Percentiles rank a stretch among this genome's conserved stretches.
These are phyloP conservation scores for Andricus curvator DNA, from an alignment of 2,888 invertebrate genomes.

Conservation along the genomic window DNA sequence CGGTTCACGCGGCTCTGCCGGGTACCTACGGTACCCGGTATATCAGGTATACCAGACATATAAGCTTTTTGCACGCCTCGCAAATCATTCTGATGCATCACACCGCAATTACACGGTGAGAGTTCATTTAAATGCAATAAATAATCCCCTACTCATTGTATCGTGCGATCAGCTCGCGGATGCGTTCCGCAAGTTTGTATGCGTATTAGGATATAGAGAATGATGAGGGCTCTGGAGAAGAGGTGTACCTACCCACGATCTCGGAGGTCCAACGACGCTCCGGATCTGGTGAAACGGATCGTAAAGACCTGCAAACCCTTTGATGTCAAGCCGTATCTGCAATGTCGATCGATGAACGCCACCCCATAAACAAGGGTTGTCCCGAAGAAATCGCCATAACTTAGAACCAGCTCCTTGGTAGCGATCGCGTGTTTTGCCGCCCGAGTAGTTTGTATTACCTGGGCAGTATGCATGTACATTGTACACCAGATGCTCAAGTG, in stretches of 20 bases:
- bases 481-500: constrained; percentile 8
- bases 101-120: constrained; percentile 76
- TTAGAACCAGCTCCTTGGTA: constrained; percentile 71
- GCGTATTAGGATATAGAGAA: constrained; percentile 15
- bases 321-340: constrained; percentile 74
- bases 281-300: constrained; percentile 16
- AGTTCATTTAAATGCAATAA: constrained; percentile 77
- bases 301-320: constrained; percentile 61
- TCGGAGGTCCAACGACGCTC: constrained; percentile 38
- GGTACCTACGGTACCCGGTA: constrained; percentile 35
- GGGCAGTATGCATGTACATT: constrained; percentile 15
- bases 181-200: constrained; percentile 20
- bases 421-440: constrained; percentile 73
- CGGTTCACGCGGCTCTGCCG: constrained; percentile 52
- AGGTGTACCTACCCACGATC: constrained; percentile 31
- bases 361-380: constrained; percentile 75
- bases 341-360: constrained; percentile 70
- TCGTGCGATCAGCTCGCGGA: constrained; percentile 59
- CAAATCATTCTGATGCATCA: constrained; percentile 77
- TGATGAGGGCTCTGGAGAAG: no score
- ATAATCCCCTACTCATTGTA: constrained; percentile 74
- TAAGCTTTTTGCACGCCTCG: constrained; percentile 66
- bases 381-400: constrained; percentile 76
- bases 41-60: constrained; percentile 50
- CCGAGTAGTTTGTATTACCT: constrained; percentile 59